Evolutionary conservation across 2,113 vertebrate species (phyloP).

Genomic region (Pollachius pollachius): DNA sequence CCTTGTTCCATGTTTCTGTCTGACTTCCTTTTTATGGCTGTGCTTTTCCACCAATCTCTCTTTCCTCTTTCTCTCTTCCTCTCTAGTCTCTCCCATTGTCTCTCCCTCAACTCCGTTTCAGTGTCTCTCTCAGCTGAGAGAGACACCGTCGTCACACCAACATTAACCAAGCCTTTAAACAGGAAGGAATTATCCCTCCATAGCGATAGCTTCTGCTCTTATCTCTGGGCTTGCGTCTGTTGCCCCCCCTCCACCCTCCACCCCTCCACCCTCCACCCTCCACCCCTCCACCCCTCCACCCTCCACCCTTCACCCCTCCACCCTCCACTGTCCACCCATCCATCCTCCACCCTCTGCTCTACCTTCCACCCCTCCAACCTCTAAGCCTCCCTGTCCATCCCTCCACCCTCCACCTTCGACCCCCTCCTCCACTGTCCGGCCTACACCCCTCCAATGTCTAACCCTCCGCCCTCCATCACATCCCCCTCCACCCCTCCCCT

Average conservation of each 20-base stretch:
- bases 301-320: too few relatives aligned
- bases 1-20: constrained; percentile 3
- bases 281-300: constrained; percentile 5
- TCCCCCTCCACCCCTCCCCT: too few relatives aligned
- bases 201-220: constrained; percentile 53
- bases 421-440: constrained; percentile 18
- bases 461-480: background rate
- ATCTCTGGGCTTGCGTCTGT: constrained; percentile 72
- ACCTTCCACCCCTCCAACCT: too few relatives aligned
- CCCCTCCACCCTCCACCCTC: constrained; percentile 21
- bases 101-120: background rate
- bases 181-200: constrained; percentile 72
- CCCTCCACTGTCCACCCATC: too few relatives aligned
- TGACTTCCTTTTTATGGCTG: background rate
- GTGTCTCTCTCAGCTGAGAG: constrained; percentile 34
- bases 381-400: too few relatives aligned
- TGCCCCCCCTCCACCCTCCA: constrained; percentile 11
- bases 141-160: constrained; percentile 58
- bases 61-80: constrained; percentile 6
- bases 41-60: too few relatives aligned
- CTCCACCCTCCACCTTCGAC: too few relatives aligned
- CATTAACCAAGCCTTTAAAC: constrained; percentile 61
- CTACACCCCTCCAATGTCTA: constrained; percentile 23
- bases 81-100: background rate
- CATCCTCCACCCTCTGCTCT: too few relatives aligned